Conservation (phyloP, 2,797 vertebrate genomes). For the Coccyzus lansbergi region DNA sequence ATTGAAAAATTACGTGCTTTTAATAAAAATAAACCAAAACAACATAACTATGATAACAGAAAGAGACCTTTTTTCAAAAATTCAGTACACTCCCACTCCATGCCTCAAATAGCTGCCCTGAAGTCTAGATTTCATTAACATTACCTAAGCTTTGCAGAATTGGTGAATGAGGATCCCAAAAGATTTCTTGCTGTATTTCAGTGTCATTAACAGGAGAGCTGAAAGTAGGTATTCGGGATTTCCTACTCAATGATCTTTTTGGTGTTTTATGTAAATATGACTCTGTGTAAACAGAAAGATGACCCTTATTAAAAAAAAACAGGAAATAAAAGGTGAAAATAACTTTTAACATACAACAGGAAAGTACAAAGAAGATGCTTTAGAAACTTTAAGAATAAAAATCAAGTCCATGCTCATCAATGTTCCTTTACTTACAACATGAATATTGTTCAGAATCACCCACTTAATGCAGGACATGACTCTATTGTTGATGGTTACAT, state of each 20-base stretch:
- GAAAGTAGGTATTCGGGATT: slow-evolving; percentile 64
- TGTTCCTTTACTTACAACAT: neutral
- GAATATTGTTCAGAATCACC: neutral
- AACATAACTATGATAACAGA: neutral
- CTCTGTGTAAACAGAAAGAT: slow-evolving; percentile 64
- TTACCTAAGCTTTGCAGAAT: slow-evolving; percentile 81
- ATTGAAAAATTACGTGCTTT: neutral
- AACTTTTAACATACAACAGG: neutral
- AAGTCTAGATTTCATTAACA: neutral
- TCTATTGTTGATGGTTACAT: neutral
- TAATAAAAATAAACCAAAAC: neutral
- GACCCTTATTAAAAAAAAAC: neutral
- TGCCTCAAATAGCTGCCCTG: neutral
- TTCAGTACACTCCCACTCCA: neutral
- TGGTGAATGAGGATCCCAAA: slow-evolving; percentile 94
- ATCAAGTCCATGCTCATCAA: neutral
- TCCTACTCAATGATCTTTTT: slow-evolving; percentile 64
- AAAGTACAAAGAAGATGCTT: neutral
- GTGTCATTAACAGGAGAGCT: slow-evolving; percentile 86
- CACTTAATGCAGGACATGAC: neutral
- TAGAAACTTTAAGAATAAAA: neutral
- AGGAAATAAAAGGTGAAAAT: neutral
- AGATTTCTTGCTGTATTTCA: slow-evolving; percentile 89
- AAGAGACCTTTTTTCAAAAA: neutral
- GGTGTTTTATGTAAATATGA: slow-evolving; percentile 74